Evolutionary conservation across 2,888 invertebrate genomes (phyloP), one percentile per base, ranked within the genome.

Genomic region (Polydrusus tereticollis): DNA sequence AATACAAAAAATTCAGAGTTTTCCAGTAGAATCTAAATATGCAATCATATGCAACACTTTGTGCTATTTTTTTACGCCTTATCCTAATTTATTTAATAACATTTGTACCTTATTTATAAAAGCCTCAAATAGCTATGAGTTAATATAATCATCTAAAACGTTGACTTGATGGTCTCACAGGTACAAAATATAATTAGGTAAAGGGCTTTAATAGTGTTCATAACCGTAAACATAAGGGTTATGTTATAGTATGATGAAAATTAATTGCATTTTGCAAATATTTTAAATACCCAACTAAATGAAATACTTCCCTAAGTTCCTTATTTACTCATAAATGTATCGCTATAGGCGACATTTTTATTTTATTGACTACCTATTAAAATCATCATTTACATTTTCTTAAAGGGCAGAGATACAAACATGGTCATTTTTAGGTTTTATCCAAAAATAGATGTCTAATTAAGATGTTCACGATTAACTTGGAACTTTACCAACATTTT

Each of bases 401-500:
- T 26, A 26, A 50, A 50, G 50, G 50, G n/a, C 26, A 50, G 10
- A 50, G 10, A 50, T 10, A 45, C 50, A 26, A 50, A 26, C 23
- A 26, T 14, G 50, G 50, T 23, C 26, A 14, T 50, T 14, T 50
- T 26, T 26, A 26, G 26, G 26, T 50, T 26, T n/a, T 5, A 26
- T 50, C 23, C 14, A 26, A 26, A 50, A 50, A 50, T 50, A 50
- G 50, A 50, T 26, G 14, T 50, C 26, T 26, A 50, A 50, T 50
- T 50, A 50, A 14, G 26, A 50, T 26, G n/a, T 23, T 50, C 26
- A 14, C 10, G n/a, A 50, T 23, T 26, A 50, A 50, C 50, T 50
- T 50, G 50, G 50, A 50, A 50, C 50, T 50, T 26, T 50, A 50
- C 50, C 50, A 50, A 14, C 23, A 14, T 50, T 50, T 50, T 50